Conservation (phyloP, 2,113 vertebrate species). For the Fulica atra region DNA sequence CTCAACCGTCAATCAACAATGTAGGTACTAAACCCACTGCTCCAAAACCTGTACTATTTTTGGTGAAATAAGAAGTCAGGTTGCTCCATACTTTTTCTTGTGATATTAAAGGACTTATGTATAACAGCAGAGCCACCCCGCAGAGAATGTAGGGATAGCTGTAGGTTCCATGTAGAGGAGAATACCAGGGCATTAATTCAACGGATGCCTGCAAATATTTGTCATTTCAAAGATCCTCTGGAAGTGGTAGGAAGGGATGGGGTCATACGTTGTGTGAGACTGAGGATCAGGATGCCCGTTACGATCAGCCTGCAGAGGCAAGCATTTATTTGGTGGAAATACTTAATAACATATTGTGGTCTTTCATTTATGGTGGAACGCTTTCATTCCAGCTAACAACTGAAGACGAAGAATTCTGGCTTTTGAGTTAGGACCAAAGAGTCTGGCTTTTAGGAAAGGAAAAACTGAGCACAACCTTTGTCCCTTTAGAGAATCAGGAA, state of each 20-base stretch:
- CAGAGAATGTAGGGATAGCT: background rate
- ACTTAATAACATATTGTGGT: background rate
- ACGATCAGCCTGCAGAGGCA: background rate
- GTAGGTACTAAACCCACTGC: background rate
- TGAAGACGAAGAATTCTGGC: background rate
- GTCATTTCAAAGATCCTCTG: background rate
- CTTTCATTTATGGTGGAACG: background rate
- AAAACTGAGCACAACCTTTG: background rate
- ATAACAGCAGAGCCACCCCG: background rate
- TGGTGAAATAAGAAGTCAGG: background rate
- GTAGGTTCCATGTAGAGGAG: rapidly evolving
- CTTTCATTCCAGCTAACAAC: background rate
- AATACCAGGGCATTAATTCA: background rate
- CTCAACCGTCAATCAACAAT: background rate
- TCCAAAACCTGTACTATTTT: background rate
- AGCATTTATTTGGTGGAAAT: background rate
- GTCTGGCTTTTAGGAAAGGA: background rate
- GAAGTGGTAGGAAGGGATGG: background rate
- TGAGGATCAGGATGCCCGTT: background rate
- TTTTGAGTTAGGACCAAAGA: background rate
- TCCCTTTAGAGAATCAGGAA: background rate
- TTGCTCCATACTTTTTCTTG: background rate
- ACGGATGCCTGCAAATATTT: background rate
- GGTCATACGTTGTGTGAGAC: background rate
- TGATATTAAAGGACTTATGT: background rate